Conservation (phyloP, 2,888 invertebrate species). For the Lasioglossum leucozonium region DNA sequence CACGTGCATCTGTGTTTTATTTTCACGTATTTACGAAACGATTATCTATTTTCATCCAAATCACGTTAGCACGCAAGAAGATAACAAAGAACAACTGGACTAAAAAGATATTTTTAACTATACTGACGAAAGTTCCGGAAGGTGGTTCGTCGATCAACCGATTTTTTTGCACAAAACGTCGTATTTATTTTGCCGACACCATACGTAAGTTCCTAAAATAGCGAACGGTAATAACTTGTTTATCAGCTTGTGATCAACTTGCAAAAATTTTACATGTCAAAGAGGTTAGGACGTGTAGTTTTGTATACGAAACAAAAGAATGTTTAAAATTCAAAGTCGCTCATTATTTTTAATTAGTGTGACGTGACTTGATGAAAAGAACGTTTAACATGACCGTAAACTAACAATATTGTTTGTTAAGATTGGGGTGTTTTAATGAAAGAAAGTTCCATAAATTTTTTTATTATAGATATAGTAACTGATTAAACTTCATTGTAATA, state of each 20-base stretch:
- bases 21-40: constrained; percentile 19
- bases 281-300: constrained; percentile 49
- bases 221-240: background rate
- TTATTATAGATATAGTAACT: constrained; percentile 9
- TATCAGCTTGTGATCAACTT: background rate
- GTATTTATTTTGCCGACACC: constrained; percentile 32
- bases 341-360: constrained; percentile 1
- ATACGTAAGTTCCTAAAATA: constrained; percentile 53
- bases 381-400: background rate
- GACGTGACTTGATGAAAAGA: background rate
- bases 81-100: background rate
- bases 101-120: constrained; percentile 21
- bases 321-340: background rate
- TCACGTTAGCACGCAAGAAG: background rate
- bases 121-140: constrained; percentile 65
- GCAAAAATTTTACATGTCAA: background rate
- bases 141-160: constrained; percentile 38
- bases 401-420: background rate
- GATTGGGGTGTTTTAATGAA: background rate
- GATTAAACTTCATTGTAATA: constrained; percentile 49
- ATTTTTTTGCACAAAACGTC: constrained; percentile 45
- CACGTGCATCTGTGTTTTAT: constrained; percentile 2
- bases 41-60: background rate
- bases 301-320: constrained; percentile 29
- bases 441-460: background rate